Evolutionary conservation across 2,888 invertebrate genomes (phyloP), one percentile per base, ranked within the genome.

Genomic region (Thymelicus acteon): DNA sequence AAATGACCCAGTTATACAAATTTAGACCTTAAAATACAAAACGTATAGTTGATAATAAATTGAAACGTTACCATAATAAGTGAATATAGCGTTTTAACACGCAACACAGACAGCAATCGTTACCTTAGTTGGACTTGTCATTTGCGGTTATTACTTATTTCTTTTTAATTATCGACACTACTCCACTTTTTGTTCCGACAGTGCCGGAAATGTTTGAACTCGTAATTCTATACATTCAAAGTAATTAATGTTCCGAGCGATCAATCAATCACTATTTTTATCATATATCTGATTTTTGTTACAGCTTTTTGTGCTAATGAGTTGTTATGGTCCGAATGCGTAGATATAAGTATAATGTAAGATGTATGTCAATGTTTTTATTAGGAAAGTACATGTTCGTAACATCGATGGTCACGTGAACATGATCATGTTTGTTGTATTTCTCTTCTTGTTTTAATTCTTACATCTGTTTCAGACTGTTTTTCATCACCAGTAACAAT

Each of bases 41-140:
- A 7, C 0, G 8, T 52, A 72, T 7, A 58, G 40, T 60, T 13
- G 44, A 63, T 37, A 67, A 44, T 54, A 12, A 8, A 10, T 58
- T 58, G 58, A n/a, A 58, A 39, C 54, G 47, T 57, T 69, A 47
- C 48, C 57, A 62, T 10, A 24, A 61, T 63, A 69, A 63, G 57
- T 74, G 48, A 63, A 77, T 82, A 87, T 85, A 82, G 80, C 83
- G 77, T 80, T 85, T 80, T 83, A 84, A 83, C 87, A 87, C 82
- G 87, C 87, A 77, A 86, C 76, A 44, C 49, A 62, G 63, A 63
- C 69, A 69, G 63, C 63, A 69, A 58, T 69, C 62, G 63, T 69
- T 69, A 63, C 62, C 57, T 60, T 52, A 61, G 24, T 49, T 31
- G 60, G 40, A 40, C 40, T 67, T 67, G 67, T 67, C 67, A 67